phyloP scores from a whole-genome alignment of 1,140 invertebrate species.

The Rhagoletis pomonella region DNA sequence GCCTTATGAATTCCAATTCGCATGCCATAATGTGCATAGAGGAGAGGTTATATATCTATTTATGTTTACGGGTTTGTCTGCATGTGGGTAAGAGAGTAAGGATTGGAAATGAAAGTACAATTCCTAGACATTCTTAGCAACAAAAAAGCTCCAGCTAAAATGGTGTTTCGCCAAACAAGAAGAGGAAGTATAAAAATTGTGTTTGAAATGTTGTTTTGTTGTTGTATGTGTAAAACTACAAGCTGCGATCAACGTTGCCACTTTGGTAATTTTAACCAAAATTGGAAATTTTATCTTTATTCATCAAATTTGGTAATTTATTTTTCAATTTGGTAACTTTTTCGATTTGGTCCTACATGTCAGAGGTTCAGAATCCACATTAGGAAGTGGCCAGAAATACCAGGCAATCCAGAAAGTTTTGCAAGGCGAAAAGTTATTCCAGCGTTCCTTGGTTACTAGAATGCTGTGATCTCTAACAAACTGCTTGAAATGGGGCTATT shows the following conservation, averaged over 20 bases:
- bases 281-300: too few relatives aligned
- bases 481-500: too few relatives aligned
- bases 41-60: neutral
- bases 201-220: constrained; percentile 44
- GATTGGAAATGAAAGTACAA: constrained; percentile 27
- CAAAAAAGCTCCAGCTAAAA: neutral
- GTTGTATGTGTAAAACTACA: constrained; percentile 63
- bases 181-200: constrained; percentile 13
- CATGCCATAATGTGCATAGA: constrained; percentile 57
- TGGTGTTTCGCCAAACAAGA: neutral
- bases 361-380: too few relatives aligned
- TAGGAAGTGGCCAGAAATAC: too few relatives aligned
- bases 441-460: too few relatives aligned
- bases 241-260: constrained; percentile 55
- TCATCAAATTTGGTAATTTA: too few relatives aligned
- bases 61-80: neutral
- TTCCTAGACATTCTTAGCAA: neutral
- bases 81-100: neutral
- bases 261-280: too few relatives aligned
- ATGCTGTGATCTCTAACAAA: too few relatives aligned
- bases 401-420: too few relatives aligned
- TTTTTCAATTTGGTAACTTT: too few relatives aligned
- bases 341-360: too few relatives aligned
- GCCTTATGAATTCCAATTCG: constrained; percentile 66
- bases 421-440: too few relatives aligned